Evolutionary conservation across 1,140 invertebrate genomes (phyloP).

Genomic region (Drosophila ambigua): DNA sequence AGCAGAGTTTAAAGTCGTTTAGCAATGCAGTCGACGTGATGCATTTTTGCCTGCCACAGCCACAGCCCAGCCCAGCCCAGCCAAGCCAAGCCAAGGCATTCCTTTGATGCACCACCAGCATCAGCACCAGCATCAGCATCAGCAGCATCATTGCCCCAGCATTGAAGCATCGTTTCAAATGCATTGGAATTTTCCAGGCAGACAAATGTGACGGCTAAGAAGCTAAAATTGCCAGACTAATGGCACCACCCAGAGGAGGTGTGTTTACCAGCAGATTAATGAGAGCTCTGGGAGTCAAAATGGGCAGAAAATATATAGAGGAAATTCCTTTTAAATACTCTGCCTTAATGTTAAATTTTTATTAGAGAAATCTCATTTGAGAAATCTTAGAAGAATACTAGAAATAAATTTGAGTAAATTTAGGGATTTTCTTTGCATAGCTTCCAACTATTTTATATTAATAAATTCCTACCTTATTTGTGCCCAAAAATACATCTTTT

Average conservation of each 20-base stretch:
- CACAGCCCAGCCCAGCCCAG: background rate
- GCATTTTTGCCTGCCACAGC: conserved; percentile 35
- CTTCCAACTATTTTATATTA: too few species aligned
- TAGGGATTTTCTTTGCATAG: too few species aligned
- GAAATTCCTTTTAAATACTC: background rate
- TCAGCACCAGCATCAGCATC: too few species aligned
- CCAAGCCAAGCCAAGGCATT: conserved; percentile 15
- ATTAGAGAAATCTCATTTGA: too few species aligned
- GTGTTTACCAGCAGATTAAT: background rate
- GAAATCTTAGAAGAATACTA: too few species aligned
- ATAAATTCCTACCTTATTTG: too few species aligned
- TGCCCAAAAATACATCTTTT: too few species aligned
- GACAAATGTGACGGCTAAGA: background rate
- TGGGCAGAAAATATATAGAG: background rate
- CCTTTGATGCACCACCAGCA: conserved; percentile 50
- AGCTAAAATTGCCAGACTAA: conserved; percentile 35
- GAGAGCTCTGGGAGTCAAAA: conserved; percentile 7
- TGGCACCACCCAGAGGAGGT: conserved; percentile 9
- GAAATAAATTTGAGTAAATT: too few species aligned
- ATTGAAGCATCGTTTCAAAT: conserved; percentile 9
- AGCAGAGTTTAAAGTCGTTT: conserved; percentile 64
- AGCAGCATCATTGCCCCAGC: background rate
- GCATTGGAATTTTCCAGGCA: conserved; percentile 42
- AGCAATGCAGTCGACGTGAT: conserved; percentile 71
- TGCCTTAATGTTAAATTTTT: background rate